Conservation (phyloP, 1,140 invertebrate genomes). For the Psix sp. region DNA sequence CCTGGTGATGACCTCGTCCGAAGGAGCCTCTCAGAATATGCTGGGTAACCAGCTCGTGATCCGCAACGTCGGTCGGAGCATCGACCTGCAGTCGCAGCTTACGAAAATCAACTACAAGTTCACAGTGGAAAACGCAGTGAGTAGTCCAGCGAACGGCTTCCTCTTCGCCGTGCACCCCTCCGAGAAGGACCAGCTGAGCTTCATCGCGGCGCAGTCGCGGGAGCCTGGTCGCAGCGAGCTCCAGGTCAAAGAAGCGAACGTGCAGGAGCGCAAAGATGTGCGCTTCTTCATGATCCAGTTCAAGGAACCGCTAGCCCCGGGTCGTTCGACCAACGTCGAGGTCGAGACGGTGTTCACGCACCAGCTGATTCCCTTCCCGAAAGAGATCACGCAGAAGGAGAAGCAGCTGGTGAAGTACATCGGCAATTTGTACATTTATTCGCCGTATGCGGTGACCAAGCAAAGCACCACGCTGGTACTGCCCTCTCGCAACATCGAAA, state of each 20-base stretch:
- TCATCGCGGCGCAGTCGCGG: slow-evolving; percentile 81
- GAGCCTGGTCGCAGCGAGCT: slow-evolving; percentile 82
- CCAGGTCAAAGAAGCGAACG: slow-evolving; percentile 78
- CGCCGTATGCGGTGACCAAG: slow-evolving; percentile 86
- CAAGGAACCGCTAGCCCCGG: slow-evolving; percentile 79
- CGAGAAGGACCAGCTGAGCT: slow-evolving; percentile 83
- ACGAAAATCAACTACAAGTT: slow-evolving; percentile 89
- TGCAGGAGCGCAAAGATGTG: slow-evolving; percentile 76
- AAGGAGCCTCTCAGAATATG: slow-evolving; percentile 2
- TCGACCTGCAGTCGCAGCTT: slow-evolving; percentile 92
- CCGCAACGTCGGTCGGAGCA: slow-evolving; percentile 88
- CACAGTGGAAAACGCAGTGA: slow-evolving; percentile 88
- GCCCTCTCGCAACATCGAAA: slow-evolving; percentile 88
- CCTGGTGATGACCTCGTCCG: background rate
- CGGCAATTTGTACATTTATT: slow-evolving; percentile 90
- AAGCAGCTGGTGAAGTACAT: slow-evolving; percentile 93
- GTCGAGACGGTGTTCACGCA: slow-evolving; percentile 88
- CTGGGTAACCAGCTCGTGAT: slow-evolving; percentile 80
- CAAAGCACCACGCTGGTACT: slow-evolving; percentile 90
- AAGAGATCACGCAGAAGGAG: slow-evolving; percentile 92
- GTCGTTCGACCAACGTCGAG: slow-evolving; percentile 80
- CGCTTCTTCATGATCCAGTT: slow-evolving; percentile 81
- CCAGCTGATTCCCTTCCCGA: slow-evolving; percentile 88
- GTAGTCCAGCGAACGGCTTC: slow-evolving; percentile 82
- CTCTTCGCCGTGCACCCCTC: slow-evolving; percentile 83